Base-by-base conservation (phyloP, 2,797 vertebrate genomes). In the Acanthurus lineatus region DNA sequence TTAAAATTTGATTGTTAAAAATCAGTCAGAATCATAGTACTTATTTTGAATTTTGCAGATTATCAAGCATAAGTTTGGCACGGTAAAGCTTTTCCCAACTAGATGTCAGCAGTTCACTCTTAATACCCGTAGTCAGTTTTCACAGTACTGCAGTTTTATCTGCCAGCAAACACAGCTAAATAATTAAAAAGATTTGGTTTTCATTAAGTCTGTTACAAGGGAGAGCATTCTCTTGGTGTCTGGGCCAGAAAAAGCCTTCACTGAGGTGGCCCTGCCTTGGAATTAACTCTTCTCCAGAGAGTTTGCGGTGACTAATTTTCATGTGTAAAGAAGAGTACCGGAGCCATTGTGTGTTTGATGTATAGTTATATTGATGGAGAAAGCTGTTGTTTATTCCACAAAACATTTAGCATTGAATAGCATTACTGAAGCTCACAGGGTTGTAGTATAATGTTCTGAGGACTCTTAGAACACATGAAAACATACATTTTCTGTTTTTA, bases 121-220 rank as follows among this genome's bases (percentile, higher is more conserved):
- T 72, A 10, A 64, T 45, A 58, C 5, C 17, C 7, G 51, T 35
- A 65, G 53, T 56, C 1, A 0, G 66, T 58, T 64, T 71, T 19
- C n/a, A 60, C 56, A 38, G 58, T 12, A 28, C 10, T 0, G 1
- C 62, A 28, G 42, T 62, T 77, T 76, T 54, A 74, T 77, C 51
- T 68, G n/a, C 47, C 65, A 54, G 35, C 83, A 75, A 83, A 79
- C 20, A 51, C 14, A 51, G 35, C 20, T 73, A 35, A 78, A 82
- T 75, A 53, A 83, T 73, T 63, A 77, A 74, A 49, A 78, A 45
- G 58, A 35, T 63, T 69, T 81, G 51, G 47, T 78, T 86, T 87
- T 82, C 85, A 82, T 87, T 88, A 89, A 86, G 78, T 76, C 76
- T 83, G 64, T 68, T 66, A 14, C 35, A 40, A 74, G 19, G 16